A percentile compares a stretch with the other conserved stretches of the same genome.
Evolutionary conservation across 2,113 vertebrate species (phyloP).

Genomic region (Pterocles orientalis): DNA sequence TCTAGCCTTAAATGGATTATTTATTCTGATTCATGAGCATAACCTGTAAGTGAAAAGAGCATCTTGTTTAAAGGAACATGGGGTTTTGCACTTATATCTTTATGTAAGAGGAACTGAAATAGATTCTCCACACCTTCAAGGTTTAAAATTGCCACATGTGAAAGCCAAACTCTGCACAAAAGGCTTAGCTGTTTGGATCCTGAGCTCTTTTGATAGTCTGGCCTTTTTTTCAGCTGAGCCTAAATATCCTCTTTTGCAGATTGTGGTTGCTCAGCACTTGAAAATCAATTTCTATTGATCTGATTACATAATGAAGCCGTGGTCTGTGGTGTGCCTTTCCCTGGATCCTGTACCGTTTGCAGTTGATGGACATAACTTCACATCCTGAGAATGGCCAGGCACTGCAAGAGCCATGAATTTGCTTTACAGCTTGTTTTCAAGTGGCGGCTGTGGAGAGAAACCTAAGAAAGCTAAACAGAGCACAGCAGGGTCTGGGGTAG

Average conservation of each 20-base stretch:
- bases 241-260: neutral
- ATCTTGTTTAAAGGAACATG: neutral
- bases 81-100: neutral
- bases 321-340: neutral
- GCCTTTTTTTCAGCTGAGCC: neutral
- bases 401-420: neutral
- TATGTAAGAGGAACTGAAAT: neutral
- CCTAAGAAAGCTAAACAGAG: neutral
- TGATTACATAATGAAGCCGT: neutral
- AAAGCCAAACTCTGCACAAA: neutral
- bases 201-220: neutral
- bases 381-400: neutral
- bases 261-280: neutral
- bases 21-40: constrained; percentile 93
- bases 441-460: neutral
- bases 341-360: neutral
- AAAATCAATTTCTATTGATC: neutral
- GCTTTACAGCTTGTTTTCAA: neutral
- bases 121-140: neutral
- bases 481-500: neutral
- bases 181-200: neutral
- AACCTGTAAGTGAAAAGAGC: constrained; percentile 88
- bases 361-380: neutral
- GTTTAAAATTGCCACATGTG: neutral
- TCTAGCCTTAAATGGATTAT: constrained; percentile 92